A percentile compares a stretch with the other conserved stretches of the same genome.
These are phyloP conservation scores for Augiades crinisus DNA, from an alignment of 2,888 invertebrate species.

Conservation along the genomic window DNA sequence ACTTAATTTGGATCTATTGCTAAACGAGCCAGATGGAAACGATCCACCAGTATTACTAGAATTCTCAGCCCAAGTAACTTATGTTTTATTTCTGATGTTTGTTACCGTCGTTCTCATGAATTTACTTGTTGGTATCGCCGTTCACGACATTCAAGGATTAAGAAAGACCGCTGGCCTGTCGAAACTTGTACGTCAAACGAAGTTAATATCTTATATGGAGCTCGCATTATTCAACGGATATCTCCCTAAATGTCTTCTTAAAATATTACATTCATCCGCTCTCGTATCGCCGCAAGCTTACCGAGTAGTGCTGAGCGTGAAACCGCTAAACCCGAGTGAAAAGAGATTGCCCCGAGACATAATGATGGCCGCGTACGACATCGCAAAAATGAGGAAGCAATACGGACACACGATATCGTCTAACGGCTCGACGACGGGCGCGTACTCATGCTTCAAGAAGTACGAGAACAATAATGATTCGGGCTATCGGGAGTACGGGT, in stretches of 20 bases:
- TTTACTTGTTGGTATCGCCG: slow-evolving; percentile 91
- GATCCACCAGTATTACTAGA: slow-evolving; percentile 89
- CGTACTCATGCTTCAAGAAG: slow-evolving; percentile 84
- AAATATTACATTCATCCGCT: slow-evolving; percentile 89
- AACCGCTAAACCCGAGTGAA: slow-evolving; percentile 91
- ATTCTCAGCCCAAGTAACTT: slow-evolving; percentile 91
- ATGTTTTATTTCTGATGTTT: slow-evolving; percentile 89
- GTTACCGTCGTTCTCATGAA: slow-evolving; percentile 94
- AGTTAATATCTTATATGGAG: slow-evolving; percentile 93
- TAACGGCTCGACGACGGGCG: slow-evolving; percentile 83
- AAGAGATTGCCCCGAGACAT: slow-evolving; percentile 90
- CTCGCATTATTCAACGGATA: slow-evolving; percentile 90
- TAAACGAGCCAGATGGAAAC: slow-evolving; percentile 88
- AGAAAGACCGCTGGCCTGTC: slow-evolving; percentile 92
- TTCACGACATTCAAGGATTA: slow-evolving; percentile 92
- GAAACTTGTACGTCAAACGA: slow-evolving; percentile 91
- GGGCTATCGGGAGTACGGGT: slow-evolving; percentile 76
- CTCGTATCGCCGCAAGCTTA: slow-evolving; percentile 91
- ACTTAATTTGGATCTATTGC: slow-evolving; percentile 87
- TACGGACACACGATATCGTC: slow-evolving; percentile 86
- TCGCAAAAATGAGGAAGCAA: slow-evolving; percentile 88
- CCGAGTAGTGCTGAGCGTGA: slow-evolving; percentile 90
- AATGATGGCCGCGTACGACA: slow-evolving; percentile 89
- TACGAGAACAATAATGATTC: slow-evolving; percentile 83
- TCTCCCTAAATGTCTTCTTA: slow-evolving; percentile 87